Evolutionary conservation across 2,113 vertebrate species (phyloP), one percentile per base, ranked within the genome.

Genomic region (Ageneiosus marmoratus): DNA sequence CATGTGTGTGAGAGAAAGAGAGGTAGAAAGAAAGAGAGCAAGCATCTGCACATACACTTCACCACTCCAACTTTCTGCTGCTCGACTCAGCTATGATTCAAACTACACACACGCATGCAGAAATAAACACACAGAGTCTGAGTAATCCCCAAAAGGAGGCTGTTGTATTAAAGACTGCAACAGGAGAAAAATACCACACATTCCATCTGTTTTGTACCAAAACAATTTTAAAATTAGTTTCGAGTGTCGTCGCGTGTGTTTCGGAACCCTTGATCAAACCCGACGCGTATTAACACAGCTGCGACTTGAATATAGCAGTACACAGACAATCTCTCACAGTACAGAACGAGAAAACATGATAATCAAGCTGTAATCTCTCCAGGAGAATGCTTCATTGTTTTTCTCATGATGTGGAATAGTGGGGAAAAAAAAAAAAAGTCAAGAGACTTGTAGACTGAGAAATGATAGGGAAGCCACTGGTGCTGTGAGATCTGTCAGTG

Each of bases 91-190:
- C 44, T 67, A 77, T 50, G 53, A 70, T 76, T 76, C 84, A 84
- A 85, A 70, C 80, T 51, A 84, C 65, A 79, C 82, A 79, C 81
- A 79, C 37, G 37, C 72, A 50, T 67, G 55, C 44, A 83, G 53
- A 80, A 75, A 84, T 74, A 84, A 56, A 84, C 79, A 77, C 75
- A 83, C 55, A 41, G 44, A 65, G 22, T 55, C 63, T 75, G 80
- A 87, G 80, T 80, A 87, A 85, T 72, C 75, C 82, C 82, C 53
- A 85, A 65, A 85, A 85, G 77, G 60, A 79, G 81, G 62, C 41
- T 55, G 56, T 85, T 80, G 72, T 80, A 85, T 80, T 83, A 80
- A 82, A 87, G 85, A 51, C 56, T 70, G 77, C 56, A 75, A 70
- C 83, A 56, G 81, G 51, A 82, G 77, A 85, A 56, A 72, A 76